phyloP scores from a whole-genome alignment of 1,140 invertebrate species.

The Euwallacea fornicatus region DNA sequence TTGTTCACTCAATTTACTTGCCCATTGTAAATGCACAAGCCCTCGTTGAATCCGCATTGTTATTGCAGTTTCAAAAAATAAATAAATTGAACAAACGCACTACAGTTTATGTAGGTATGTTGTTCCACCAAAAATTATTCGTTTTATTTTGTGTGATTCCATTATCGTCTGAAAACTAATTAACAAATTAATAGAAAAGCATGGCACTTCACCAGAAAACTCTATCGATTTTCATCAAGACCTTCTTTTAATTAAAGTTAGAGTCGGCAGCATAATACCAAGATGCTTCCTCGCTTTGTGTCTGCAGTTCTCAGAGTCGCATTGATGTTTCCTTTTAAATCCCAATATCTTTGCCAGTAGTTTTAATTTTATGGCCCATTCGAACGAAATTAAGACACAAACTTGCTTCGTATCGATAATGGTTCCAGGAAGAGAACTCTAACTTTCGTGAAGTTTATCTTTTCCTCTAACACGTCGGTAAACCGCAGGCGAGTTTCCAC shows the following conservation, averaged over 20 bases:
- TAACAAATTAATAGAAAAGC: too few species aligned
- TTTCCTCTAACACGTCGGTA: neutral
- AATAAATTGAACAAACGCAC: neutral
- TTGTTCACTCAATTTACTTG: neutral
- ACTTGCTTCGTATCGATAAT: slow-evolving; percentile 22
- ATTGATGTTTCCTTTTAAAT: slow-evolving; percentile 4
- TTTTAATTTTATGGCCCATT: slow-evolving; percentile 32
- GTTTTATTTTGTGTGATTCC: neutral
- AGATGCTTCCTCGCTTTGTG: too few species aligned
- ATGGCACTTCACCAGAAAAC: too few species aligned
- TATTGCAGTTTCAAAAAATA: neutral
- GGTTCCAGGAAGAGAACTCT: slow-evolving; percentile 7
- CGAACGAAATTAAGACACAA: slow-evolving; percentile 33
- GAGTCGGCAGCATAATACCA: too few species aligned
- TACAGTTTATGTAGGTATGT: neutral
- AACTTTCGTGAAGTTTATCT: slow-evolving; percentile 3
- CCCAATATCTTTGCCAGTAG: neutral
- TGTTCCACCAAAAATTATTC: neutral
- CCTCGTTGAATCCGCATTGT: neutral
- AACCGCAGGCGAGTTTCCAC: too few species aligned
- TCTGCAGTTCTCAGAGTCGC: neutral
- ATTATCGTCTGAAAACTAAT: too few species aligned
- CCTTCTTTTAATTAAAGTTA: too few species aligned
- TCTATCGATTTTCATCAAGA: too few species aligned
- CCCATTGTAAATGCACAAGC: neutral